Conservation (phyloP, 2,888 invertebrate genomes). For the Rhimphoctona megacephalus region DNA sequence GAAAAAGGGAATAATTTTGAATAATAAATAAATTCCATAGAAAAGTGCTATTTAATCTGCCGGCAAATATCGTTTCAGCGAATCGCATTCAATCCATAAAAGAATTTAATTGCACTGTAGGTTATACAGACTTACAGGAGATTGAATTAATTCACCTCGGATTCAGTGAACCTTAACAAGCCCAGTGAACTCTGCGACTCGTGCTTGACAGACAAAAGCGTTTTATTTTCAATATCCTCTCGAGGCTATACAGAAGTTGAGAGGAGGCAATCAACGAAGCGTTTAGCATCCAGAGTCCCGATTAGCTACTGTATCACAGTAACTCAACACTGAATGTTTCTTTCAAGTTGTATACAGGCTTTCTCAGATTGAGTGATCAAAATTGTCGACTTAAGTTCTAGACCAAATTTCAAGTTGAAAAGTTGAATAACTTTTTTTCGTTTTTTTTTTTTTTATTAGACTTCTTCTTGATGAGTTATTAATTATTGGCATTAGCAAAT, state of each 20-base stretch:
- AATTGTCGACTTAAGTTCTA: neutral
- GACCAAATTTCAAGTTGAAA: neutral
- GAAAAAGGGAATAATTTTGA: neutral
- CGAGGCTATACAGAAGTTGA: neutral
- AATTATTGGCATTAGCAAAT: no score
- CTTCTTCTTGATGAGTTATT: no score
- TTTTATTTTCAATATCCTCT: slow-evolving; percentile 51
- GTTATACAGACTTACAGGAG: slow-evolving; percentile 6
- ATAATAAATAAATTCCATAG: neutral
- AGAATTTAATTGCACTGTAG: slow-evolving; percentile 2
- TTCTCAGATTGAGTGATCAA: neutral
- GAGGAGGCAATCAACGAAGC: slow-evolving; percentile 47
- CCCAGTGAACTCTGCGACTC: slow-evolving; percentile 47
- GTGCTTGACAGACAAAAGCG: slow-evolving; percentile 40
- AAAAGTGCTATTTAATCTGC: neutral
- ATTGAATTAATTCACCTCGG: slow-evolving; percentile 32
- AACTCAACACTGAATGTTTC: slow-evolving; percentile 10
- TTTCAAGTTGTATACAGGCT: slow-evolving; percentile 24
- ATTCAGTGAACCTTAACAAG: slow-evolving; percentile 53
- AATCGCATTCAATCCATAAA: slow-evolving; percentile 16
- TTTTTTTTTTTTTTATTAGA: no score
- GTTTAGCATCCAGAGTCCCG: slow-evolving; percentile 43
- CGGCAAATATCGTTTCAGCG: slow-evolving; percentile 13
- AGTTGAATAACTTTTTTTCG: neutral
- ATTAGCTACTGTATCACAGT: slow-evolving; percentile 40